These are phyloP conservation scores for Colletes latitarsis DNA, from an alignment of 1,140 invertebrate species.

Conservation along the genomic window DNA sequence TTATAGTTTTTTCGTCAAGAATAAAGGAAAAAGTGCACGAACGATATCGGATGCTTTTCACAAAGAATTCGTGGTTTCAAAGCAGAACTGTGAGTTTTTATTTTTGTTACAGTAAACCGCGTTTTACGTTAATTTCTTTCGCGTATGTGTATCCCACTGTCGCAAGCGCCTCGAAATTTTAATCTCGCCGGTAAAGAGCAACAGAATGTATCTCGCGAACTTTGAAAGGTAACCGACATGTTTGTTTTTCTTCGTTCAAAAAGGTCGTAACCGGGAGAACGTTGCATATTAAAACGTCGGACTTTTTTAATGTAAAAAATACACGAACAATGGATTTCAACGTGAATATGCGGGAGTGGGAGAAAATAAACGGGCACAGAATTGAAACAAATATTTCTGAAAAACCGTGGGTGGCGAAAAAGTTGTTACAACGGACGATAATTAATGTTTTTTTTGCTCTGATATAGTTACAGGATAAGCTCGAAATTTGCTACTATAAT, in stretches of 20 bases:
- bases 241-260: constrained; percentile 33
- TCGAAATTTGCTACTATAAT: no score
- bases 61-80: not conserved
- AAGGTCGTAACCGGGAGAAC: not conserved
- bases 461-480: no score
- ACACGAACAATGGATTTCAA: constrained; percentile 1
- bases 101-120: not conserved
- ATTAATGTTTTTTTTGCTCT: no score
- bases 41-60: not conserved
- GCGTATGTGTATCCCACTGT: not conserved
- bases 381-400: not conserved
- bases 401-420: no score
- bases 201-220: constrained; percentile 8
- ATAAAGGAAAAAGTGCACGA: not conserved
- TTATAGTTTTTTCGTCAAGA: not conserved
- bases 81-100: not conserved
- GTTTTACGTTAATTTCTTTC: constrained; percentile 13
- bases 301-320: not conserved
- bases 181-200: constrained; percentile 28
- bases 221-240: constrained; percentile 5
- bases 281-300: not conserved
- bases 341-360: not conserved
- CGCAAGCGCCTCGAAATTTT: not conserved
- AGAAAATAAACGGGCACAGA: not conserved
- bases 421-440: no score